Percentiles rank a stretch among this genome's conserved stretches.
Evolutionary conservation across 2,113 vertebrate genomes (phyloP).

Genomic region (Mobula hypostoma): DNA sequence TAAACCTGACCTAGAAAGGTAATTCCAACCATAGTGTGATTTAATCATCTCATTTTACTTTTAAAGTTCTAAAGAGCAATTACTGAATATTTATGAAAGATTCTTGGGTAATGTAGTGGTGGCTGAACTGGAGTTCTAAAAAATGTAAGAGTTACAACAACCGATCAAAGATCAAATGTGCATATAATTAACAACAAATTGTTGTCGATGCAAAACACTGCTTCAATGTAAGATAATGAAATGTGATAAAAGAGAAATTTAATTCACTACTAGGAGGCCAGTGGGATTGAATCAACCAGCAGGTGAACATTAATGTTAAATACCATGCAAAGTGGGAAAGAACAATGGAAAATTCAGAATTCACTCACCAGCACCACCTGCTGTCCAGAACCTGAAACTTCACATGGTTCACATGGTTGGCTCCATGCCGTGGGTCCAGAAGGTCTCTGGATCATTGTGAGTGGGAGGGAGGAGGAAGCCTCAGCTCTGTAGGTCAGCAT

Average conservation of each 20-base stretch:
- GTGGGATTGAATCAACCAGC: background rate
- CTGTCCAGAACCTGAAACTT: background rate
- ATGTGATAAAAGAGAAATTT: background rate
- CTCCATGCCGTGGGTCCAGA: background rate
- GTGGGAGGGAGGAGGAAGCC: no score
- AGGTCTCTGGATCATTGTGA: background rate
- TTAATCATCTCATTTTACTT: slow-evolving; percentile 1
- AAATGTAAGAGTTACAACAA: background rate
- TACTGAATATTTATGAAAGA: background rate
- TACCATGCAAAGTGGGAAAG: background rate
- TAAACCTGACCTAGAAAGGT: background rate
- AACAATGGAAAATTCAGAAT: background rate
- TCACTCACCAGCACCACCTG: background rate
- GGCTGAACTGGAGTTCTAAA: background rate
- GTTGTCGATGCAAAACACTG: background rate
- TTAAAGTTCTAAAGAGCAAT: background rate
- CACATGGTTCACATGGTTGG: background rate
- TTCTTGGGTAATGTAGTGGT: background rate
- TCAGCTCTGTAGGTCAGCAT: background rate
- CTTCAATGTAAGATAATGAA: background rate
- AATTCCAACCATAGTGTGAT: background rate
- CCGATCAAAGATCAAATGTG: background rate
- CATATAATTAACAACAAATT: background rate
- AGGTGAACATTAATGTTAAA: background rate
- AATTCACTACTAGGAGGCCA: background rate